phyloP scores from a whole-genome alignment of 2,797 vertebrate genomes.

The Typhlichthys eigenmanni region DNA sequence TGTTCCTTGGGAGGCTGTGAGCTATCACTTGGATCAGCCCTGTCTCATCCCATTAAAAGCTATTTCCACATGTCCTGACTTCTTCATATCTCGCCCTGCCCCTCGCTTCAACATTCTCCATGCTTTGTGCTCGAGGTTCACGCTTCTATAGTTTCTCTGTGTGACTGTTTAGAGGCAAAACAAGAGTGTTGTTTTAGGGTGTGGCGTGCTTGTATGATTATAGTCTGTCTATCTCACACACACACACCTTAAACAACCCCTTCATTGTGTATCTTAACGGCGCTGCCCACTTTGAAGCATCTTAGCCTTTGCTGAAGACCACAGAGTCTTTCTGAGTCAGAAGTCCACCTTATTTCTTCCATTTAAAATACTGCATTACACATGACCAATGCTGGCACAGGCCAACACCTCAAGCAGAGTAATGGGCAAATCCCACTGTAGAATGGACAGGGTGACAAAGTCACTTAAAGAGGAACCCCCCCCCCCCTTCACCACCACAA shows the following conservation, averaged over 20 bases:
- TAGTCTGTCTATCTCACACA: constrained; percentile 12
- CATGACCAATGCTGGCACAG: constrained; percentile 39
- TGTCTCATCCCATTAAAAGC: constrained; percentile 65
- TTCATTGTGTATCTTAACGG: constrained; percentile 25
- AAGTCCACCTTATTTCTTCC: constrained; percentile 22
- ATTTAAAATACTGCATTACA: constrained; percentile 46
- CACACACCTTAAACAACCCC: constrained; percentile 22
- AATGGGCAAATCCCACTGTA: constrained; percentile 37
- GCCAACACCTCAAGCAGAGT: constrained; percentile 28
- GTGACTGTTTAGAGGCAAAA: constrained; percentile 43
- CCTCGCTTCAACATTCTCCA: constrained; percentile 25
- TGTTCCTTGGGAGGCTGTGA: constrained; percentile 26
- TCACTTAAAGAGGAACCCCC: constrained; percentile 38
- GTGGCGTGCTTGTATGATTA: constrained; percentile 47
- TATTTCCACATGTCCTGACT: constrained; percentile 13
- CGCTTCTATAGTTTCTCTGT: constrained; percentile 18
- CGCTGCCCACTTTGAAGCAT: not conserved
- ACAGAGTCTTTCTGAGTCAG: constrained; percentile 17
- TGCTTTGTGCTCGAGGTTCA: constrained; percentile 31
- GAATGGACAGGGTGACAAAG: constrained; percentile 46
- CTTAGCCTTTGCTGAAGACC: constrained; percentile 9
- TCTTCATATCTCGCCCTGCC: constrained; percentile 29
- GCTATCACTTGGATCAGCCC: constrained; percentile 58
- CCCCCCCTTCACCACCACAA: not conserved
- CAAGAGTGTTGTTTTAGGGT: constrained; percentile 44